phyloP scores from a whole-genome alignment of 2,888 invertebrate species.

The Notodonta ziczac region DNA sequence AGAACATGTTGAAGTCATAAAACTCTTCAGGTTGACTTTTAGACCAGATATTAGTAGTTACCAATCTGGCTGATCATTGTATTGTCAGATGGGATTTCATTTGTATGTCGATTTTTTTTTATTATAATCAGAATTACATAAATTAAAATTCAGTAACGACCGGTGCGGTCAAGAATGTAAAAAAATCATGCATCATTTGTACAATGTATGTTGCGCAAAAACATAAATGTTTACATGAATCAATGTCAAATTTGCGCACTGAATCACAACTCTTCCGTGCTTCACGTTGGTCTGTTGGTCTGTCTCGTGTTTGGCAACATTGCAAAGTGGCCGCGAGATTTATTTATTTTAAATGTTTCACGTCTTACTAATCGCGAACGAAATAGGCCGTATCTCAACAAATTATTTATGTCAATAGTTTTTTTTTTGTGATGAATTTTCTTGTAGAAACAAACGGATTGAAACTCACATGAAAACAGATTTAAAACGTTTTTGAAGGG shows the following conservation, averaged over 20 bases:
- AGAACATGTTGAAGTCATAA: neutral
- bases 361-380: slow-evolving; percentile 19
- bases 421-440: slow-evolving; percentile 4
- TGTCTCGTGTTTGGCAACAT: slow-evolving; percentile 34
- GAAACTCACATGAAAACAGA: too few species aligned
- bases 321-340: slow-evolving; percentile 23
- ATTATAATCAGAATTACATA: too few species aligned
- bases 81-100: too few species aligned
- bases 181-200: too few species aligned
- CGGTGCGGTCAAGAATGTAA: too few species aligned
- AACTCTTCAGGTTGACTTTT: too few species aligned
- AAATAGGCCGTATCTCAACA: slow-evolving; percentile 14
- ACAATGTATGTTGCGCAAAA: neutral
- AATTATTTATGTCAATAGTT: slow-evolving; percentile 16
- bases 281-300: slow-evolving; percentile 16
- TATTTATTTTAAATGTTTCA: slow-evolving; percentile 21
- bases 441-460: neutral
- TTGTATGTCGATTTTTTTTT: too few species aligned
- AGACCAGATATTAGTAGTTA: too few species aligned
- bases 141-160: too few species aligned
- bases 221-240: slow-evolving; percentile 30
- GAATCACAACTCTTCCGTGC: slow-evolving; percentile 17
- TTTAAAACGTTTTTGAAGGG: too few species aligned
- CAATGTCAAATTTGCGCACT: slow-evolving; percentile 27
- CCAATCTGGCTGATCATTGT: too few species aligned